Evolutionary conservation across 2,113 vertebrate genomes (phyloP), one percentile per base, ranked within the genome.

Genomic region (Rhombomys opimus): DNA sequence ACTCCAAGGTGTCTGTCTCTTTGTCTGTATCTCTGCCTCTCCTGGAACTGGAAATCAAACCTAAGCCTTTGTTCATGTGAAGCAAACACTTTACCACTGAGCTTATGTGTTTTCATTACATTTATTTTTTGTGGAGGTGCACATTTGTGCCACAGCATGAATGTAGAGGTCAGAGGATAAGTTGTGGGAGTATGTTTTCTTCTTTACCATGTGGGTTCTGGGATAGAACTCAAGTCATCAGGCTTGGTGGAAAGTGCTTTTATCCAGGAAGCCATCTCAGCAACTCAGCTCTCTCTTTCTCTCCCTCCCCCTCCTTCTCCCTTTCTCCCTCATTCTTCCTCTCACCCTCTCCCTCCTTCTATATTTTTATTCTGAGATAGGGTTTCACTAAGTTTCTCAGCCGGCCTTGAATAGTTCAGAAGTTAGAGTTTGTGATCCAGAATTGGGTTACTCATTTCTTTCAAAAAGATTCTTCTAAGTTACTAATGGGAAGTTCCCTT

Each of bases 401-500:
- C 12, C 20, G 85, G 12, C 65, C 67, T 54, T 70, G 67, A 70
- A 72, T 27, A 38, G 35, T 63, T 61, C 57, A 65, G 25, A 38
- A 63, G n/a, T 84, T 61, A 84, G 38, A 8, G 25, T 22, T 52
- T 70, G 67, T 70, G 25, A 75, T 10, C 52, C 25, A 41, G 15
- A 30, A 30, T 70, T 50, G 38, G 17, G 25, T 93, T 80, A 89
- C 27, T 95, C 2, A 65, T 50, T 94, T 80, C n/a, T 95, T 87
- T n/a, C 85, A 87, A 89, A 84, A 17, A 63, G 30, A 11, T 89
- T 38, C 57, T 91, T 22, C 23, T 30, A 38, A 76, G 27, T 73
- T 84, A 70, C 25, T 61, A 41, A 72, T 23, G 18, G 68, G 32
- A 20, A 23, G 4, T 12, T 61, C n/a, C 50, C 54, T 54, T 5